Percentiles rank a stretch among this genome's conserved stretches.
These are phyloP conservation scores for Volucella zonaria DNA, from an alignment of 2,888 invertebrate species.

Conservation along the genomic window DNA sequence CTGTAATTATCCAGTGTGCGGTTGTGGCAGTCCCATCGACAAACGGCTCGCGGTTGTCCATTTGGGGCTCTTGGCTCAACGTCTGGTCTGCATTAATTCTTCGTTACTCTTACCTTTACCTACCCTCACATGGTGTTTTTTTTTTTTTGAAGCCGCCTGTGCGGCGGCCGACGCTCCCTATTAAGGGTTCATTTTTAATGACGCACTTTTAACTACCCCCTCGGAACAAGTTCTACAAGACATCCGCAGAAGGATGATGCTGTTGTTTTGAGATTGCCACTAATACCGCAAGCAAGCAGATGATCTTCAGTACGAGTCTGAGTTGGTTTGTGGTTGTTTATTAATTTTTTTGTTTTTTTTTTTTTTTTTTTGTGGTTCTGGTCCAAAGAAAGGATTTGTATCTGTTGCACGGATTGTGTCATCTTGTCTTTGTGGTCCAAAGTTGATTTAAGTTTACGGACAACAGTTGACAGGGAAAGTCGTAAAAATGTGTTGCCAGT, in stretches of 20 bases:
- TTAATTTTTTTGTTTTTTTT: conserved; percentile 10
- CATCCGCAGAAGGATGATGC: conserved; percentile 45
- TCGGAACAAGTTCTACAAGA: conserved; percentile 45
- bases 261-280: conserved; percentile 51
- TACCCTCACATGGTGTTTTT: conserved; percentile 60
- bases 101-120: conserved; percentile 57
- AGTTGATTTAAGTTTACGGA: background rate
- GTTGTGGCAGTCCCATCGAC: conserved; percentile 25
- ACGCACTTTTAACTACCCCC: conserved; percentile 56
- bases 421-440: background rate
- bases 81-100: conserved; percentile 69
- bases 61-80: conserved; percentile 67
- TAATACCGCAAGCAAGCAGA: conserved; percentile 70
- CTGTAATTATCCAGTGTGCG: conserved; percentile 67
- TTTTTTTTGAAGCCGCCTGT: conserved; percentile 20
- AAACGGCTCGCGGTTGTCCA: conserved; percentile 36
- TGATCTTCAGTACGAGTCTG: conserved; percentile 31
- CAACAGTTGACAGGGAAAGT: background rate
- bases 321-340: conserved; percentile 18
- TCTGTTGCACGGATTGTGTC: background rate
- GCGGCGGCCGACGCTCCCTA: conserved; percentile 33
- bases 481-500: too few relatives aligned
- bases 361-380: background rate
- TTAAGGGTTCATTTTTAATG: conserved; percentile 32
- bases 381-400: too few relatives aligned